A percentile compares a stretch with the other conserved stretches of the same genome.
phyloP scores from a whole-genome alignment of 1,140 invertebrate species.

The Cherax destructor region DNA sequence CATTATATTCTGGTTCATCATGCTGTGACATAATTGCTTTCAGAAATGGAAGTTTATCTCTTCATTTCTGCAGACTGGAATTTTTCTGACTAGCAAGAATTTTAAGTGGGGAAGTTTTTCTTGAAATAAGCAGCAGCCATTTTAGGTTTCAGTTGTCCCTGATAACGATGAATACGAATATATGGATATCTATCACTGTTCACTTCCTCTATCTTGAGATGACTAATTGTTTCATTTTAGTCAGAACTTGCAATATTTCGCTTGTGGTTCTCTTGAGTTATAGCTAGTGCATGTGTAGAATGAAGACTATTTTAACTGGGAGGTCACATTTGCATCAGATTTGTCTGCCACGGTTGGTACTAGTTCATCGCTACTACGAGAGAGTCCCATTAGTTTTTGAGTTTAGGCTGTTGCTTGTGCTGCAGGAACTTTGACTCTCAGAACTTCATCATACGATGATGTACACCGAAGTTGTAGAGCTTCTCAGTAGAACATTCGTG shows the following conservation, averaged over 20 bases:
- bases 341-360: conserved; percentile 15
- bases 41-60: background rate
- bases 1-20: background rate
- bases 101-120: background rate
- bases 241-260: background rate
- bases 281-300: background rate
- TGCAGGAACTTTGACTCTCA: conserved; percentile 1
- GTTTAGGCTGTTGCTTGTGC: background rate
- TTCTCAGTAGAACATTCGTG: background rate
- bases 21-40: background rate
- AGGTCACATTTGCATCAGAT: conserved; percentile 17
- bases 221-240: background rate
- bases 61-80: background rate
- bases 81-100: conserved; percentile 2
- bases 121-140: background rate
- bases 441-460: conserved; percentile 24
- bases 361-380: background rate
- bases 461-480: conserved; percentile 7
- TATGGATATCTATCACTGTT: background rate
- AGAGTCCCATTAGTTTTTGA: background rate
- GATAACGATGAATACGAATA: background rate
- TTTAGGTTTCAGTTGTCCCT: background rate
- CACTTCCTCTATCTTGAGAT: background rate
- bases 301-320: background rate
- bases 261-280: background rate